Base-by-base conservation (phyloP, 2,797 vertebrate genomes). In the Dendrocincla fuliginosa region DNA sequence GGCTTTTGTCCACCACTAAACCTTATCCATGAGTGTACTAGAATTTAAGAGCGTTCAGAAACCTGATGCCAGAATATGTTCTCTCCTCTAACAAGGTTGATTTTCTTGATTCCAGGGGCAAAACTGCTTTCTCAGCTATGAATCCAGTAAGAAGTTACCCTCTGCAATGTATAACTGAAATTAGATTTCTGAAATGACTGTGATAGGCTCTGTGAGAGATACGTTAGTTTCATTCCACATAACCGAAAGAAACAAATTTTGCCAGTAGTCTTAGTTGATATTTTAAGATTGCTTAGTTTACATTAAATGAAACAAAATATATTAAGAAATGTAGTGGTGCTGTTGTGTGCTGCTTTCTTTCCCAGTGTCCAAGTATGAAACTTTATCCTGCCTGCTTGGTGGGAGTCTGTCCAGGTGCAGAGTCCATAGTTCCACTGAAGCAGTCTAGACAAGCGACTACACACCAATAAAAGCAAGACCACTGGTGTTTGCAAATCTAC, bases 111-210 rank as follows among this genome's bases (percentile, higher is more conserved):
- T 89, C 11, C 20, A 60, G 57, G 60, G 37, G 30, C 49, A 88
- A 95, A 93, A 67, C 5, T 19, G 44, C 50, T 92, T 95, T 92
- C 89, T 70, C 77, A 95, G 53, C 37, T 78, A 84, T 30, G 3
- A 91, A 74, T 74, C 84, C 65, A 89, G 32, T 42, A 95, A 79
- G 30, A 50, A 56, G 11, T 73, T 74, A n/a, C 14, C 82, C 32
- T n/a, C 24, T 64, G 28, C 22, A 68, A 56, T 9, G 4, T 32
- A 23, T 18, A 56, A 41, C 6, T 75, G 17, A 53, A 52, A 4
- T 42, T 28, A 74, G 35, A 39, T 69, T 53, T 74, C 68, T 70
- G 55, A 85, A 91, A 85, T 27, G 0, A 33, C 8, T 55, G 23
- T 59, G 14, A 53, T 10, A 42, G 6, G 5, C 10, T 37, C 6